Evolutionary conservation across 1,140 invertebrate species (phyloP).

Genomic region (Colletes latitarsis): DNA sequence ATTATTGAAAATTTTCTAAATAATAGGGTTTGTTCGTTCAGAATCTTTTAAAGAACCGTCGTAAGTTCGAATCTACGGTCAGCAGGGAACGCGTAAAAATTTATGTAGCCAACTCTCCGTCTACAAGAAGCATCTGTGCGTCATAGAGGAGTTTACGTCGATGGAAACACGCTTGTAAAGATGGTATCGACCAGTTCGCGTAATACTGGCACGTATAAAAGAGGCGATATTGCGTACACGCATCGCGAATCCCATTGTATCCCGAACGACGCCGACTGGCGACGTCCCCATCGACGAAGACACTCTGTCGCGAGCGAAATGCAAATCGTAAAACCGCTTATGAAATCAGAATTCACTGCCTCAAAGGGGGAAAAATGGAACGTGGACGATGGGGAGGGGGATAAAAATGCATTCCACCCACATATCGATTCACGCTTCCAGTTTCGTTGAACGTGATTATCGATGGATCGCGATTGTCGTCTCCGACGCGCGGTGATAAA

Average conservation of each 20-base stretch:
- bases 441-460: constrained; percentile 46
- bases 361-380: neutral
- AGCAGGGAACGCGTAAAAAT: too few relatives aligned
- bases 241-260: constrained; percentile 44
- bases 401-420: constrained; percentile 64
- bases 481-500: constrained; percentile 44
- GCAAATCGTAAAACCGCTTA: constrained; percentile 57
- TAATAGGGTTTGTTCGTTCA: too few relatives aligned
- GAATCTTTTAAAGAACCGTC: too few relatives aligned
- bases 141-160: too few relatives aligned
- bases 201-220: too few relatives aligned
- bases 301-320: constrained; percentile 23
- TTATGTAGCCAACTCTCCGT: too few relatives aligned
- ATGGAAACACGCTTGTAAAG: too few relatives aligned
- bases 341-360: constrained; percentile 42
- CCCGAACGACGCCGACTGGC: constrained; percentile 18
- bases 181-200: too few relatives aligned
- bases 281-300: constrained; percentile 11
- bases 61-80: too few relatives aligned
- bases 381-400: neutral
- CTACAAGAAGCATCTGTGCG: too few relatives aligned
- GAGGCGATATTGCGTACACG: too few relatives aligned
- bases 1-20: too few relatives aligned
- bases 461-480: constrained; percentile 40
- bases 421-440: constrained; percentile 53